Percentiles rank a stretch among this genome's conserved stretches.
phyloP scores from a whole-genome alignment of 2,797 vertebrate species.

The Atherinosoma microstoma region DNA sequence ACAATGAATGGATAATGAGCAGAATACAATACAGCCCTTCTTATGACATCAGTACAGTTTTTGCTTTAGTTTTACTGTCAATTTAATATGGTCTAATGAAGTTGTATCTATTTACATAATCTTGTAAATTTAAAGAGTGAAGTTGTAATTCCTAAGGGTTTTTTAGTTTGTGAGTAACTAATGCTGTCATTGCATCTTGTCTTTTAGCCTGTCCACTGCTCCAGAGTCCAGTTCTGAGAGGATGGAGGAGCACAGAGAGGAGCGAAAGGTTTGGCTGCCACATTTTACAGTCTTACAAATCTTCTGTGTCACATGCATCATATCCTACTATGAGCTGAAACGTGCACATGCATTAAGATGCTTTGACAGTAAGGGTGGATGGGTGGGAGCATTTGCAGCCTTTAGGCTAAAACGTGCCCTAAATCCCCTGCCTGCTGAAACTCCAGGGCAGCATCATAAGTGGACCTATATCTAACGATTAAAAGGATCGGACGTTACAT shows the following conservation, averaged over 20 bases:
- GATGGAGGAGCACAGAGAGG: conserved; percentile 46
- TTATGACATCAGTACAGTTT: neutral
- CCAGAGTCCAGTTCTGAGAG: conserved; percentile 45
- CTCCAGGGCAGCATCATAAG: conserved; percentile 51
- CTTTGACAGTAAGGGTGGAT: conserved; percentile 56
- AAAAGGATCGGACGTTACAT: conserved; percentile 62
- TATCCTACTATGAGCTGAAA: conserved; percentile 36
- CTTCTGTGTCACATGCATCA: conserved; percentile 41
- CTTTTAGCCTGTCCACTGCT: conserved; percentile 42
- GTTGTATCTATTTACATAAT: neutral
- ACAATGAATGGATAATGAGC: neutral
- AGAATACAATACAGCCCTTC: neutral
- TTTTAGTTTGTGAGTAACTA: neutral
- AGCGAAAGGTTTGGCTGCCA: conserved; percentile 71
- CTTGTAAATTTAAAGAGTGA: neutral
- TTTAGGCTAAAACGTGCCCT: conserved; percentile 75
- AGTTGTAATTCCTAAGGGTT: neutral
- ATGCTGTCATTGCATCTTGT: conserved; percentile 27
- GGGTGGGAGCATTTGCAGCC: conserved; percentile 47
- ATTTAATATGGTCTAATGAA: neutral
- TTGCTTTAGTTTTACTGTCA: neutral
- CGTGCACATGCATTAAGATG: conserved; percentile 51
- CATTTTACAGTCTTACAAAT: conserved; percentile 30
- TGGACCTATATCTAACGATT: conserved; percentile 57
- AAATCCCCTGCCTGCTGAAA: conserved; percentile 62